A percentile compares a stretch with the other conserved stretches of the same genome.
phyloP scores from a whole-genome alignment of 37 sponge, comb jelly and placozoan species.

The Crambe crambe region DNA sequence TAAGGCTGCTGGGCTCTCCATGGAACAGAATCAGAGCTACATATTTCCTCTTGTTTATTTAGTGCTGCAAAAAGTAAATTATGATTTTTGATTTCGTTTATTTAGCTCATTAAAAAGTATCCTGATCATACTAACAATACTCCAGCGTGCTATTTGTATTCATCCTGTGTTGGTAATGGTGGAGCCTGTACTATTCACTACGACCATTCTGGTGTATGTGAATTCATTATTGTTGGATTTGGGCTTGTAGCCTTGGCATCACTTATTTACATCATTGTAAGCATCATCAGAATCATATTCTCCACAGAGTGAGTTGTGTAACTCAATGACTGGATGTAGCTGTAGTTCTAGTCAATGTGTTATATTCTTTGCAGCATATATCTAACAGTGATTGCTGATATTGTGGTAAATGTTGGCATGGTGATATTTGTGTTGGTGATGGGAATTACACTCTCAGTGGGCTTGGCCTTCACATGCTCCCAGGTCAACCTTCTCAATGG shows the following conservation, averaged over 20 bases:
- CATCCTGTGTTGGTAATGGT: neutral
- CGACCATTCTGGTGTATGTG: conserved; percentile 15
- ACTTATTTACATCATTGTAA: conserved; percentile 33
- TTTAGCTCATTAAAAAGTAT: conserved; percentile 6
- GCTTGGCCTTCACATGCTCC: conserved; percentile 49
- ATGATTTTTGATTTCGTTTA: neutral
- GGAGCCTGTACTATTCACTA: conserved; percentile 14
- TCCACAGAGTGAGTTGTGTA: conserved; percentile 51
- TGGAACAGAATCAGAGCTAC: no score
- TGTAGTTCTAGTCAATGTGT: neutral
- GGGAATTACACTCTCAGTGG: conserved; percentile 53
- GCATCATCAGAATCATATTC: conserved; percentile 31
- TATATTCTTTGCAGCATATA: conserved; percentile 33
- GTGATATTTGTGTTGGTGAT: conserved; percentile 24
- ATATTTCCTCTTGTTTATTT: no score
- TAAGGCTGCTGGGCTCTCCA: no score
- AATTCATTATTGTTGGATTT: conserved; percentile 10
- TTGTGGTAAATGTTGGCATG: conserved; percentile 3
- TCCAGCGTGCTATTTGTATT: conserved; percentile 31
- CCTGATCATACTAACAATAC: conserved; percentile 1
- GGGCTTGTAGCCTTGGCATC: conserved; percentile 17
- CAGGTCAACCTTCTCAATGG: neutral
- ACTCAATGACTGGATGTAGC: neutral
- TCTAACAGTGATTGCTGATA: conserved; percentile 35
- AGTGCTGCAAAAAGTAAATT: no score